Conservation (phyloP, 2,797 vertebrate species). For the Heliangelus exortis region DNA sequence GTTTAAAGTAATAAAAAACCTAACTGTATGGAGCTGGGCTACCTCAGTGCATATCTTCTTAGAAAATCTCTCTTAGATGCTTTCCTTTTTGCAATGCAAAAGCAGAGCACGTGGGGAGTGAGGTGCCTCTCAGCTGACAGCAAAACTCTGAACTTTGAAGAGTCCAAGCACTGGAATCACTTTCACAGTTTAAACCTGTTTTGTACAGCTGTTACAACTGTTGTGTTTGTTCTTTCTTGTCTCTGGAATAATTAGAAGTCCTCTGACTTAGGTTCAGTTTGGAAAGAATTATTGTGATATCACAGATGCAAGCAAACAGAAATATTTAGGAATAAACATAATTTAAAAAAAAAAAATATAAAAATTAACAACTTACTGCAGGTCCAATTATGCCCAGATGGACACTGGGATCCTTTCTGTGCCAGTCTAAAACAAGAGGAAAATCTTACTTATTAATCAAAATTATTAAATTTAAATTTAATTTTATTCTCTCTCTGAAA, state of each 20-base stretch:
- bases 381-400: conserved; percentile 91
- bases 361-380: conserved; percentile 78
- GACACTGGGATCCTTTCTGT: conserved; percentile 82
- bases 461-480: background rate
- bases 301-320: background rate
- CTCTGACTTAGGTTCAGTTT: background rate
- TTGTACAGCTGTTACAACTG: background rate
- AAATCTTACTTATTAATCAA: background rate
- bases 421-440: conserved; percentile 86
- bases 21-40: background rate
- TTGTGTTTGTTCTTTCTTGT: background rate
- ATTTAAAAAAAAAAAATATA: background rate
- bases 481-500: background rate
- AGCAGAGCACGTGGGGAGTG: background rate
- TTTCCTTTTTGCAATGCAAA: background rate
- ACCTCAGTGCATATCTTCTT: background rate
- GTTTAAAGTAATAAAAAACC: background rate
- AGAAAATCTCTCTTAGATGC: background rate
- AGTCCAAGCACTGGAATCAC: accelerated
- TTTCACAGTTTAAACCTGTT: background rate
- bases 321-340: background rate
- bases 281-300: background rate
- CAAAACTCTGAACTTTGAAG: background rate
- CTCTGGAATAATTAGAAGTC: background rate
- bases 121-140: background rate